phyloP scores from a whole-genome alignment of 2,888 invertebrate genomes.

The Ophion costatus region DNA sequence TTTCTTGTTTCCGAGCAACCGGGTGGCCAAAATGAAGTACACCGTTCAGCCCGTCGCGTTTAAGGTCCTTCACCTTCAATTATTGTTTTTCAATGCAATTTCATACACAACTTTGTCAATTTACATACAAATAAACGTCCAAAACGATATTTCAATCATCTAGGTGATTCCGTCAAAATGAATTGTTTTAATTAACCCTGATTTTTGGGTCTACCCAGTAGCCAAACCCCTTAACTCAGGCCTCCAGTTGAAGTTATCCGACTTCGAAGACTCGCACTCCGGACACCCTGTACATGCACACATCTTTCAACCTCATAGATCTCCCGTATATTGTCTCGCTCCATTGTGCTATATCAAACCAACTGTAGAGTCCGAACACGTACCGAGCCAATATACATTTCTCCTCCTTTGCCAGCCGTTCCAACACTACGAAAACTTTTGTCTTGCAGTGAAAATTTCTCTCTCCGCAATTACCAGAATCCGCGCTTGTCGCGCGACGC shows the following conservation, averaged over 20 bases:
- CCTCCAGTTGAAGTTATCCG: not conserved
- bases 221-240: too few species aligned
- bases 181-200: too few species aligned
- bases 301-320: constrained; percentile 23
- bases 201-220: too few species aligned
- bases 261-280: not conserved
- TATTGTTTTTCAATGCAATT: too few species aligned
- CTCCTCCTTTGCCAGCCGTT: constrained; percentile 32
- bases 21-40: too few species aligned
- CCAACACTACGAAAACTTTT: constrained; percentile 37
- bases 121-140: too few species aligned
- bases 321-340: constrained; percentile 50
- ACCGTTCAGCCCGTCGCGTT: too few species aligned
- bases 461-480: constrained; percentile 21
- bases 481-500: constrained; percentile 5
- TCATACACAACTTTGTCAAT: too few species aligned
- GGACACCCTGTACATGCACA: constrained; percentile 16
- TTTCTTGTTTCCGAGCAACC: too few species aligned
- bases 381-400: constrained; percentile 61
- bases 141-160: too few species aligned
- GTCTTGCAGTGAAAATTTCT: constrained; percentile 27
- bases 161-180: too few species aligned
- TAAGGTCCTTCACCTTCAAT: too few species aligned
- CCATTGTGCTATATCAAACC: constrained; percentile 42
- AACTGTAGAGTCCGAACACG: constrained; percentile 56